Conservation (phyloP, 1,140 invertebrate genomes). For the Drosophila tani region DNA sequence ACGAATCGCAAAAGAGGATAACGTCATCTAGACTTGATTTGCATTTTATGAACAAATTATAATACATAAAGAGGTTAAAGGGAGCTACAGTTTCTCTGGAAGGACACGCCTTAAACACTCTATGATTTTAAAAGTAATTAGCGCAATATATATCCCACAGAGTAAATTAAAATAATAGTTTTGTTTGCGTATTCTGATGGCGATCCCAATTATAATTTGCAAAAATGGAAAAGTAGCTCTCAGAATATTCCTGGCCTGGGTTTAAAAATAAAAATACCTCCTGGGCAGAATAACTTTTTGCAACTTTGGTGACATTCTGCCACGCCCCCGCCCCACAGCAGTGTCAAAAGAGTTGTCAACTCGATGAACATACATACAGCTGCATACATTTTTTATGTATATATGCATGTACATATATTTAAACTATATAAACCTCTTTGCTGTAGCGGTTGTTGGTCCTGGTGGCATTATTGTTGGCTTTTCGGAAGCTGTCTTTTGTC, state of each 20-base stretch:
- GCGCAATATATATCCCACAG: not conserved
- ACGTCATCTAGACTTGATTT: conserved; percentile 34
- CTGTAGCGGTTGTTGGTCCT: conserved; percentile 17
- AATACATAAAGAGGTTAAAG: conserved; percentile 30
- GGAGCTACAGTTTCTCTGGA: not conserved
- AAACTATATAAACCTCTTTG: conserved; percentile 46
- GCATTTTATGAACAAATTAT: conserved; percentile 39
- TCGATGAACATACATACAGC: conserved; percentile 1
- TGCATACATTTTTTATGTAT: conserved; percentile 2
- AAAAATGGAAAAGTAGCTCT: not conserved
- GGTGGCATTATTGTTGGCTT: conserved; percentile 18
- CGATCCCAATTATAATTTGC: no score
- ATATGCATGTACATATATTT: conserved; percentile 3
- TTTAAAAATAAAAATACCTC: not conserved
- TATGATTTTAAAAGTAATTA: not conserved
- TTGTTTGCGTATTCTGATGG: no score
- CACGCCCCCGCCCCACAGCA: conserved; percentile 5
- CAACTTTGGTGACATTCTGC: conserved; percentile 19
- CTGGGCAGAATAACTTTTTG: conserved; percentile 1
- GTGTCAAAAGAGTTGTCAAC: conserved; percentile 46
- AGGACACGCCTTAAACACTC: not conserved
- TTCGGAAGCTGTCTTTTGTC: conserved; percentile 33
- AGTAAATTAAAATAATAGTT: not conserved
- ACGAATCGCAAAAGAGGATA: conserved; percentile 9
- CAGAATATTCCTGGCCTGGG: no score